Conservation (phyloP, 2,797 vertebrate genomes). For the Toxotes lorentzi region DNA sequence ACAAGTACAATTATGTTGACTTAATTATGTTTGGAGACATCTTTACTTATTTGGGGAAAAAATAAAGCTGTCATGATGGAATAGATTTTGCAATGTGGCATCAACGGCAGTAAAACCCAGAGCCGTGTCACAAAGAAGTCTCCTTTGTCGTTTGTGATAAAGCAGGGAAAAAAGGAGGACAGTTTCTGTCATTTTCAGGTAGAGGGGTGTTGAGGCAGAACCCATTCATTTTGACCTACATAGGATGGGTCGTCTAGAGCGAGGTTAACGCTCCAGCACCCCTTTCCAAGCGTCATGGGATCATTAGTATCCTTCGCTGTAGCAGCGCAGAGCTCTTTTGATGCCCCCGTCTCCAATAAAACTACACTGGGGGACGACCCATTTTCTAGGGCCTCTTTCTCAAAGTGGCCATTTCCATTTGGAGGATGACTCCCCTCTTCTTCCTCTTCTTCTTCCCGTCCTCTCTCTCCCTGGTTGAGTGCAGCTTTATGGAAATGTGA, state of each 20-base stretch:
- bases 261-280: conserved; percentile 77
- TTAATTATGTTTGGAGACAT: conserved; percentile 15
- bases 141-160: conserved; percentile 60
- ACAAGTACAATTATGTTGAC: conserved; percentile 22
- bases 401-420: conserved; percentile 76
- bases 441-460: conserved; percentile 17
- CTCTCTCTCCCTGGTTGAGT: conserved; percentile 54
- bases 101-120: conserved; percentile 32
- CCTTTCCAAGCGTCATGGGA: conserved; percentile 71
- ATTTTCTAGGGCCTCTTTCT: conserved; percentile 70
- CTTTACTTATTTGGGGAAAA: conserved; percentile 16
- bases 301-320: conserved; percentile 76
- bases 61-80: conserved; percentile 2
- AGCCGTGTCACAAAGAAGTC: conserved; percentile 49
- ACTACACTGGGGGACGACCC: conserved; percentile 60
- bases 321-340: conserved; percentile 64
- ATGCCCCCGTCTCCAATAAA: conserved; percentile 68
- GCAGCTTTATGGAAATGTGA: conserved; percentile 68
- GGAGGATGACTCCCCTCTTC: conserved; percentile 48
- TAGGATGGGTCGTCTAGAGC: conserved; percentile 73
- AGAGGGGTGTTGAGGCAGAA: conserved; percentile 75
- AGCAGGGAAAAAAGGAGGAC: conserved; percentile 63
- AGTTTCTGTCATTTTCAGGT: conserved; percentile 78
- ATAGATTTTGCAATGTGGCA: conserved; percentile 21
- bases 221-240: conserved; percentile 83